These are phyloP conservation scores for Dysidea cf. avara DNA, from an alignment of 37 sponge, comb jelly and placozoan species.

Conservation along the genomic window DNA sequence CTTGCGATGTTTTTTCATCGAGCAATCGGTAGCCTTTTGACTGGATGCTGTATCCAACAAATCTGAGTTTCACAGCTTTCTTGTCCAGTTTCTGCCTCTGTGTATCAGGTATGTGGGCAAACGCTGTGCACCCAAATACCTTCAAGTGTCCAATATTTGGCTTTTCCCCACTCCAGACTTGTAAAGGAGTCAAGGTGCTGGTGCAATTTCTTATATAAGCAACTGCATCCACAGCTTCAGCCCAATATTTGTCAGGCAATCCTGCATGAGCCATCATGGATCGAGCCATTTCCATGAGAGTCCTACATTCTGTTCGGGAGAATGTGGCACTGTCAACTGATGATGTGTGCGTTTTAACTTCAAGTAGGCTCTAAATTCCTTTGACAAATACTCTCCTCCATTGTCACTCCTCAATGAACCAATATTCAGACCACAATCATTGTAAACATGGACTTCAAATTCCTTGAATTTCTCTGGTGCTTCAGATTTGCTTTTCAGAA, in stretches of 20 bases:
- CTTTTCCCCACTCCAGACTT: too few relatives aligned
- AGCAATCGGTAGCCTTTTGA: conserved; percentile 51
- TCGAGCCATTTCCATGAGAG: conserved; percentile 13
- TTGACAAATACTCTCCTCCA: conserved; percentile 55
- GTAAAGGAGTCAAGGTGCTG: too few relatives aligned
- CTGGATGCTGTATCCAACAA: conserved; percentile 39
- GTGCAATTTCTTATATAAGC: too few relatives aligned
- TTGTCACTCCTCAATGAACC: conserved; percentile 40
- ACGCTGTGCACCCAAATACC: not conserved
- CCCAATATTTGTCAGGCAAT: conserved; percentile 8
- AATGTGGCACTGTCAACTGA: conserved; percentile 45
- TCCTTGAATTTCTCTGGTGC: conserved; percentile 41
- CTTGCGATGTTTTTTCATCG: conserved; percentile 16
- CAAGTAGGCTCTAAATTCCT: conserved; percentile 44
- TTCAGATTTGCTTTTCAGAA: conserved; percentile 42
- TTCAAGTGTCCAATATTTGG: too few relatives aligned
- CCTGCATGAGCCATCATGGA: conserved; percentile 23
- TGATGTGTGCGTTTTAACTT: conserved; percentile 46
- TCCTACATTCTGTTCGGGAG: conserved; percentile 67
- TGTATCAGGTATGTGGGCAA: conserved; percentile 34
- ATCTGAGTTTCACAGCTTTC: conserved; percentile 35
- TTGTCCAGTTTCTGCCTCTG: conserved; percentile 41
- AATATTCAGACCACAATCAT: conserved; percentile 25
- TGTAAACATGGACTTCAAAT: conserved; percentile 49
- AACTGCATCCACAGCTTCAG: conserved; percentile 5